Evolutionary conservation across 2,797 vertebrate species (phyloP).

Genomic region (Malacoraja senta): DNA sequence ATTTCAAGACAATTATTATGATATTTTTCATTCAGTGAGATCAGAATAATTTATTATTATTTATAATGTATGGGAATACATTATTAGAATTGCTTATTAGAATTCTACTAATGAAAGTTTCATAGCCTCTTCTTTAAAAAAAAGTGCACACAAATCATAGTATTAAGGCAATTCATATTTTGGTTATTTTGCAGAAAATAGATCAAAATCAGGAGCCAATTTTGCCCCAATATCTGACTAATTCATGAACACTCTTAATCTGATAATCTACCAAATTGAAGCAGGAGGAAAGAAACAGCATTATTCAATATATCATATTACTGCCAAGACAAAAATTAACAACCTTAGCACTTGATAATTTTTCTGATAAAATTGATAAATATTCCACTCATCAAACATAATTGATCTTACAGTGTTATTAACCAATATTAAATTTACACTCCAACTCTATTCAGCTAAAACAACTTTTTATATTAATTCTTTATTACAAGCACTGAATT

Average conservation of each 20-base stretch:
- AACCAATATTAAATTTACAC: not conserved
- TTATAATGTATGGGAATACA: not conserved
- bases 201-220: too few relatives aligned
- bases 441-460: not conserved
- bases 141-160: not conserved
- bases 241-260: too few relatives aligned
- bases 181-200: too few relatives aligned
- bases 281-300: not conserved
- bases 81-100: not conserved
- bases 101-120: not conserved
- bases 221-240: too few relatives aligned
- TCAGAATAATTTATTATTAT: not conserved
- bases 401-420: not conserved
- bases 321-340: not conserved
- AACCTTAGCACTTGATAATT: not conserved
- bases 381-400: not conserved
- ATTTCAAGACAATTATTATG: not conserved
- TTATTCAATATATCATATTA: too few relatives aligned
- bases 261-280: not conserved
- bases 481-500: not conserved
- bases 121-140: not conserved
- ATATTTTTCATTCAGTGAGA: not conserved
- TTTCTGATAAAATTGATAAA: constrained; percentile 34
- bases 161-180: too few relatives aligned
- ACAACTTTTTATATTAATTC: not conserved